Conservation (phyloP, 2,888 invertebrate genomes). For the Tenodera sinensis region DNA sequence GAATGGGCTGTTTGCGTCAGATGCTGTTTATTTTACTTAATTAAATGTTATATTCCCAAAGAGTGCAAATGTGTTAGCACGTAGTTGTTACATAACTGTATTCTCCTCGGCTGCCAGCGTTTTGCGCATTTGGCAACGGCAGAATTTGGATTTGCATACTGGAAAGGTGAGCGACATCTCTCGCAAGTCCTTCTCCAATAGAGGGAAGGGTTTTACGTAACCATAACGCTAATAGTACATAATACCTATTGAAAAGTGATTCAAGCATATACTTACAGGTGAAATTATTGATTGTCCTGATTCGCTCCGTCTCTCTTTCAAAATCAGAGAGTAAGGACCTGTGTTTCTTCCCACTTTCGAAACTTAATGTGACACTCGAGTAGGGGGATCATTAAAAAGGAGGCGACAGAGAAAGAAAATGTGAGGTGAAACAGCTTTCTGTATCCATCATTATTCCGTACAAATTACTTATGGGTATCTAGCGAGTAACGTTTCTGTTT, state of each 20-base stretch:
- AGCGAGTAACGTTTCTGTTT: too few relatives aligned
- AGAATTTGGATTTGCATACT: neutral
- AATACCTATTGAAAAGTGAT: neutral
- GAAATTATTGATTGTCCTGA: neutral
- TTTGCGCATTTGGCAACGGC: neutral
- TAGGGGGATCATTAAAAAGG: too few relatives aligned
- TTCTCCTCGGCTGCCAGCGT: neutral
- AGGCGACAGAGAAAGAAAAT: too few relatives aligned
- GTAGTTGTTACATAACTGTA: neutral
- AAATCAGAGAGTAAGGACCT: neutral
- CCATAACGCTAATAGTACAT: neutral
- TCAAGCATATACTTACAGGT: too few relatives aligned
- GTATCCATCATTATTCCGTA: too few relatives aligned
- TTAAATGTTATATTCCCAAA: too few relatives aligned
- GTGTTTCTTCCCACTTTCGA: neutral
- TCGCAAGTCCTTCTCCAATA: neutral
- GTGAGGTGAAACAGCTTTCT: too few relatives aligned
- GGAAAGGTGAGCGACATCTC: neutral
- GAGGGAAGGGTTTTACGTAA: neutral
- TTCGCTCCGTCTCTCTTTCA: neutral
- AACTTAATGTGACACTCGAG: too few relatives aligned
- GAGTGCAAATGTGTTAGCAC: neutral
- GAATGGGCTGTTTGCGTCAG: too few relatives aligned
- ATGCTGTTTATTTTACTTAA: too few relatives aligned
- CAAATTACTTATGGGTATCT: too few relatives aligned